A percentile compares a stretch with the other conserved stretches of the same genome.
Conservation (phyloP, 2,888 invertebrate species). For the Strigamia transsilvanica region DNA sequence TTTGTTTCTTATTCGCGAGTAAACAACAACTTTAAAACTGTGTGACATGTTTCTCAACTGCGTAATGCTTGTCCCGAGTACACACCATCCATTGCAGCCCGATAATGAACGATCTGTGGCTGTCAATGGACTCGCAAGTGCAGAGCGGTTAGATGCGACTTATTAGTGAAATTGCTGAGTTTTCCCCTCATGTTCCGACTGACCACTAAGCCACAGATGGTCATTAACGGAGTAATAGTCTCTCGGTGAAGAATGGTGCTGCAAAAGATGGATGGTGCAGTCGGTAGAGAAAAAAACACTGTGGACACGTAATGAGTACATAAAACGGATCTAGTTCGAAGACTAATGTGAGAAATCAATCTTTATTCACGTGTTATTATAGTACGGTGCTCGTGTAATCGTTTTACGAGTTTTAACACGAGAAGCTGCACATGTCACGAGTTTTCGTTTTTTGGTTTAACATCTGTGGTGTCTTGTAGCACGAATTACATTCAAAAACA, state of each 20-base stretch:
- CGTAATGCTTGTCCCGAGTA: neutral
- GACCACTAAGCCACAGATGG: slow-evolving; percentile 36
- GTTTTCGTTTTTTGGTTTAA: no score
- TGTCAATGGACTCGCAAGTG: slow-evolving; percentile 11
- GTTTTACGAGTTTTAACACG: no score
- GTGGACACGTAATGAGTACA: neutral
- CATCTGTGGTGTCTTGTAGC: no score
- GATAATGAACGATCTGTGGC: slow-evolving; percentile 23
- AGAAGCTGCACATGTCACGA: no score
- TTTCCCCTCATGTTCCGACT: slow-evolving; percentile 9
- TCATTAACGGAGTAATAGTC: slow-evolving; percentile 29
- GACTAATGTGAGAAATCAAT: neutral
- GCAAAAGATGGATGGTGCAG: slow-evolving; percentile 38
- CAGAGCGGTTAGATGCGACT: slow-evolving; percentile 27
- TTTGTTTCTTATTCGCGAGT: neutral
- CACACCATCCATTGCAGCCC: neutral
- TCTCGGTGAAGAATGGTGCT: slow-evolving; percentile 23
- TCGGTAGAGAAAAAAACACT: neutral
- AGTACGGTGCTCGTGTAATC: no score
- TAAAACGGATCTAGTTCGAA: neutral
- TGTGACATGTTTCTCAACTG: neutral
- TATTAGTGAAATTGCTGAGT: slow-evolving; percentile 31
- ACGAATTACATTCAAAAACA: no score
- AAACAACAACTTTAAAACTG: neutral
- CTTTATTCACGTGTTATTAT: no score